Base-by-base conservation (phyloP, 2,888 invertebrate species). In the Melanostoma mellinum region DNA sequence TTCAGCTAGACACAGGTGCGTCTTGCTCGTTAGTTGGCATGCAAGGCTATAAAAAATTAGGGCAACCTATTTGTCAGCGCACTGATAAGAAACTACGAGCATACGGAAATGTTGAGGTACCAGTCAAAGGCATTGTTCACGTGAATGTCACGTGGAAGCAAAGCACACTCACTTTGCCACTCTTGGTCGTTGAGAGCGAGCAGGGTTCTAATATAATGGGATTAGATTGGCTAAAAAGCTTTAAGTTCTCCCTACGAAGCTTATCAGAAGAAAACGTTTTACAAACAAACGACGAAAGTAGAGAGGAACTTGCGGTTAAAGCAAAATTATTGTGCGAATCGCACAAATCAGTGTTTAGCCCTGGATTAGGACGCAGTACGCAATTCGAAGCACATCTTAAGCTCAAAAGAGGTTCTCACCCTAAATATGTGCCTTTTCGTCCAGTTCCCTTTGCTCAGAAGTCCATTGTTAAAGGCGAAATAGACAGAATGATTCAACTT, bases 1-100 rank as follows among this genome's bases (percentile, higher is more conserved):
- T 82, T 67, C 72, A 81, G 35, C 4, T 71, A 61, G 67, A 75
- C 60, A 84, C 71, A 6, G 78, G 84, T 6, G 74, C 78, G 3
- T 60, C 78, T 4, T 67, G 56, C 48, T 73, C 69, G 1, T 44
- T 68, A 38, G 44, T 67, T 40, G 60, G 46, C 36, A 9, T 75
- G 46, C 52, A 75, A 33, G 67, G 42, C 5, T 71, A 61, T 46
- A 10, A 4, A 53, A 35, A 55, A 10, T 8, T 81, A 32, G 58
- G 46, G 36, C 4, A 53, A 33, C 68, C 79, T 8, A 42, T 10
- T 40, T 78, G 72, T 32, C 4, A 72, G 52, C 38, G 9, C 3
- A 77, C 72, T 20, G 50, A 78, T 20, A 63, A 50, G 20, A 65
- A 56, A 4, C 32, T 55, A 40, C 32, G 38, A 48, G 56, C 74